Conservation (phyloP, 1,140 invertebrate species). For the Nephila pilipes region DNA sequence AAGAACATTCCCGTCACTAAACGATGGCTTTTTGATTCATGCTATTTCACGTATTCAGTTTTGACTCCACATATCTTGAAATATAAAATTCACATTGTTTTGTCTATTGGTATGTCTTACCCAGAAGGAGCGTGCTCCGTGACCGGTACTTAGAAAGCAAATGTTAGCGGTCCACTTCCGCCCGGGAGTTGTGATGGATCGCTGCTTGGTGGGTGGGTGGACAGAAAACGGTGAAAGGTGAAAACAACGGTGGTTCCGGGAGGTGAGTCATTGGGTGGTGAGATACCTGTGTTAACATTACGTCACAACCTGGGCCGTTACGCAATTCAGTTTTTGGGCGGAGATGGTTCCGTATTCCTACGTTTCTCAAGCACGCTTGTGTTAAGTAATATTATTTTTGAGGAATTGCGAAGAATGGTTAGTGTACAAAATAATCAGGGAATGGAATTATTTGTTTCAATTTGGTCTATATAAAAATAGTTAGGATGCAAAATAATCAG, state of each 20-base stretch:
- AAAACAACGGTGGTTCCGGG: not conserved
- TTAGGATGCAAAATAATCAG: too few relatives aligned
- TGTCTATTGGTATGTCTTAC: not conserved
- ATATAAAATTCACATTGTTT: not conserved
- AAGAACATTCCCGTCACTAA: too few relatives aligned
- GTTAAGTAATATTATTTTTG: too few relatives aligned
- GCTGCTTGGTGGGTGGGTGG: not conserved
- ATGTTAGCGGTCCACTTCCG: not conserved
- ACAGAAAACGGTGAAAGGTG: slow-evolving; percentile 4
- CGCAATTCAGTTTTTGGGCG: not conserved
- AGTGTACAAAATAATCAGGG: too few relatives aligned
- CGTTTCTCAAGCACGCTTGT: too few relatives aligned
- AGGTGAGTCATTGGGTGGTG: slow-evolving; percentile 44
- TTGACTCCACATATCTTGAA: not conserved
- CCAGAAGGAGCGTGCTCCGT: not conserved
- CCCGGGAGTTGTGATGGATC: not conserved
- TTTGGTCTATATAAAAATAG: too few relatives aligned
- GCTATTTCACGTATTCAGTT: not conserved
- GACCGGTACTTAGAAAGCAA: not conserved
- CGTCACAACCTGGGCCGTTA: not conserved
- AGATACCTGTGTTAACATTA: not conserved
- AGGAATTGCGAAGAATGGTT: too few relatives aligned
- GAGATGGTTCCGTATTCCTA: not conserved
- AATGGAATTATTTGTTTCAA: too few relatives aligned
- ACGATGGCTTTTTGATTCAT: not conserved